Conservation (phyloP, 2,113 vertebrate species). For the Oenanthe oenanthe region DNA sequence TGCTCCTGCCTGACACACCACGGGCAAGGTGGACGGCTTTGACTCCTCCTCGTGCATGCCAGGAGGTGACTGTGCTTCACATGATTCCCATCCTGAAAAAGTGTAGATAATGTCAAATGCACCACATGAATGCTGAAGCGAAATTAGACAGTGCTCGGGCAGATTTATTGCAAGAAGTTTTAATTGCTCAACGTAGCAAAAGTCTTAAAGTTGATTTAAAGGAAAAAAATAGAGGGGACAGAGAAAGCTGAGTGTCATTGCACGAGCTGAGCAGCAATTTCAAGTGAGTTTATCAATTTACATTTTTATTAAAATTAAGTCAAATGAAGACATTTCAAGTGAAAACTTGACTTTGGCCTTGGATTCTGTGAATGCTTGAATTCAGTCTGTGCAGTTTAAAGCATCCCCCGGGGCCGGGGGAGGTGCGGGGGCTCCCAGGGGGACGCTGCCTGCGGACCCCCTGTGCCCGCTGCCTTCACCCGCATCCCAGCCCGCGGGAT, state of each 20-base stretch:
- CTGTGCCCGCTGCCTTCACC: not conserved
- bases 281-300: not conserved
- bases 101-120: fast-evolving
- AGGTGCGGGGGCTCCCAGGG: not conserved
- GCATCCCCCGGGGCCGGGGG: not conserved
- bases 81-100: not conserved
- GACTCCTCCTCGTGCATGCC: not conserved
- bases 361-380: not conserved
- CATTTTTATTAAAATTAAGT: not conserved
- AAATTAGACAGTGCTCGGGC: fast-evolving
- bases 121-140: fast-evolving
- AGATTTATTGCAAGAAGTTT: not conserved
- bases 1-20: not conserved
- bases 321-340: not conserved
- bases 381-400: not conserved
- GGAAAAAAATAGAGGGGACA: fast-evolving
- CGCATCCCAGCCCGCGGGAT: not conserved
- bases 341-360: not conserved
- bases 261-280: not conserved
- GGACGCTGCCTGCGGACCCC: not conserved
- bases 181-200: not conserved
- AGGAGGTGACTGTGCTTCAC: not conserved
- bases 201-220: not conserved
- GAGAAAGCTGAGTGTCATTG: not conserved
- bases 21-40: not conserved